Percentiles rank a stretch among this genome's conserved stretches.
Conservation (phyloP, 2,113 vertebrate species). For the Marmota monax region DNA sequence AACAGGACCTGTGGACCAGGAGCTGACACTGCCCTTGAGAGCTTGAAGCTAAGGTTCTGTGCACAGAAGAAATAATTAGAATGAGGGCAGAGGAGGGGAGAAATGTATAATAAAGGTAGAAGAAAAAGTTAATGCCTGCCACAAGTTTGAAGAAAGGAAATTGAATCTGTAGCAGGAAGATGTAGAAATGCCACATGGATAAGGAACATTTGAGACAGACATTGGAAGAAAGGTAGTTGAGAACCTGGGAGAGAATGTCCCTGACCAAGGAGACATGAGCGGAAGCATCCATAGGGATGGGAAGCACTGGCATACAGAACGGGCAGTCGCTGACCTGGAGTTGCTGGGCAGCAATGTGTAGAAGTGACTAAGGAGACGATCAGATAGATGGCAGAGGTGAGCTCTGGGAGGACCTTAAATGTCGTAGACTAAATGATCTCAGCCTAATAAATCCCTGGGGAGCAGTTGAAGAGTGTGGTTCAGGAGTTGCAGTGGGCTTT, state of each 20-base stretch:
- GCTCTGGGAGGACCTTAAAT: not conserved
- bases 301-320: not conserved
- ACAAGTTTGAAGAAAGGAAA: not conserved
- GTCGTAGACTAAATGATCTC: not conserved
- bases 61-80: not conserved
- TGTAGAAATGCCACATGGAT: not conserved
- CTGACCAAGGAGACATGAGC: not conserved
- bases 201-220: not conserved
- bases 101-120: not conserved
- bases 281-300: not conserved
- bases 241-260: not conserved
- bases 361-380: not conserved
- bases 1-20: rapidly evolving
- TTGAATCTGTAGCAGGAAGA: not conserved
- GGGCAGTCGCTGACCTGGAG: not conserved
- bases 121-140: not conserved
- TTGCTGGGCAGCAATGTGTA: not conserved
- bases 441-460: not conserved
- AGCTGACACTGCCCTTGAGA: rapidly evolving
- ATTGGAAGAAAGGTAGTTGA: not conserved
- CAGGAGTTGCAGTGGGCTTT: not conserved
- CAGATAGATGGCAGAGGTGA: not conserved
- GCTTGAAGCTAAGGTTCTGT: not conserved
- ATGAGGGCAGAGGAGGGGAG: not conserved
- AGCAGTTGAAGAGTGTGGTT: not conserved